Evolutionary conservation across 2,797 vertebrate species (phyloP).

Genomic region (Micrastur ruficollis): DNA sequence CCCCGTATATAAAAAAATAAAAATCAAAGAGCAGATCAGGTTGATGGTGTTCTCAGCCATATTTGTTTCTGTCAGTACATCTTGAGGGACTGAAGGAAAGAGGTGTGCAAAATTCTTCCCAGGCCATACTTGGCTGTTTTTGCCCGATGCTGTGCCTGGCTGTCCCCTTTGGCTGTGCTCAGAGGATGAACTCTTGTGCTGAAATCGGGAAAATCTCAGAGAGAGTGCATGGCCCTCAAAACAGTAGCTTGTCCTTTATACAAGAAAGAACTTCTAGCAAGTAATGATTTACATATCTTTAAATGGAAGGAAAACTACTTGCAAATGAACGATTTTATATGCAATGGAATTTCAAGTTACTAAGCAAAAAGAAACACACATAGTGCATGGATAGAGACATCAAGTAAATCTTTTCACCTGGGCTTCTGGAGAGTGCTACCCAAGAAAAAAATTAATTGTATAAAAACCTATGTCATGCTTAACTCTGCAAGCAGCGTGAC

Average conservation of each 20-base stretch:
- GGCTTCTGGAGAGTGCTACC: background rate
- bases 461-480: background rate
- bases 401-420: background rate
- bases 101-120: background rate
- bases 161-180: background rate
- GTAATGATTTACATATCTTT: background rate
- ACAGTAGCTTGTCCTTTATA: background rate
- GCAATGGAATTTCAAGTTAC: background rate
- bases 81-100: background rate
- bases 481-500: background rate
- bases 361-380: background rate
- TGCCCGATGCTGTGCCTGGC: background rate
- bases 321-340: background rate
- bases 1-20: background rate
- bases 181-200: background rate
- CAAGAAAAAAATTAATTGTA: background rate
- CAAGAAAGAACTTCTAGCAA: background rate
- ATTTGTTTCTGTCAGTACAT: background rate
- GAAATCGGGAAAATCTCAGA: background rate
- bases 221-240: rapidly evolving
- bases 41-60: background rate
- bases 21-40: background rate
- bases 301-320: background rate
- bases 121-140: background rate
- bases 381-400: background rate